Evolutionary conservation across 2,797 vertebrate species (phyloP), one percentile per base, ranked within the genome.

Genomic region (Pangasius larnaudii): DNA sequence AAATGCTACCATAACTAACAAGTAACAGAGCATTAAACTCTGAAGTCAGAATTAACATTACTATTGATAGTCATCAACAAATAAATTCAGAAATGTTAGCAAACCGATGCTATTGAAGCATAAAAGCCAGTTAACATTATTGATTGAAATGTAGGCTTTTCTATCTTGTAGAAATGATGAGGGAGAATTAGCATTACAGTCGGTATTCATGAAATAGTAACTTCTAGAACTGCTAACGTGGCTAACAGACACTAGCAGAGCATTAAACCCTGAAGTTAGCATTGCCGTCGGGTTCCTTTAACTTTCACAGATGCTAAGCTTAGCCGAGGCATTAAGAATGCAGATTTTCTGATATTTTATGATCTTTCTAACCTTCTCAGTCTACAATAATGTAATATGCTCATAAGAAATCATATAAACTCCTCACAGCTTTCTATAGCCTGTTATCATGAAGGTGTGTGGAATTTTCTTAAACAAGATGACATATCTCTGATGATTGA

Each of bases 381-480:
- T 91, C 91, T 72, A 79, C 93, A 56, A 27, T 65, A 5, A 53
- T 67, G 8, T 46, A 82, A 82, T 10, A 42, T 53, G 46, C 9
- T 42, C 2, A 16, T 14, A 65, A 75, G n/a, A 30, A 9, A 36
- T 79, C 2, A 11, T 69, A 10, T 51, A 91, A 82, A 63, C 53
- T 86, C 72, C 84, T 89, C 63, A 69, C 69, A 67, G 87, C 86
- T 88, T 61, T 87, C 67, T 78, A 30, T 88, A 46, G 74, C 30
- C 85, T 85, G 87, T 79, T 75, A 65, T 65, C 65, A 89, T 85
- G 87, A 90, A 74, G 78, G 71, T 91, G 91, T 94, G 93, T 95
- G 95, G 95, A 93, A 95, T 97, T 97, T 97, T 96, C 95, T n/a
- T 96, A 96, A 97, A 96, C 95, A 96, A 95, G 94, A 94, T 96